These are phyloP conservation scores for Tricholauxania praeusta DNA, from an alignment of 2,888 invertebrate genomes.

Conservation along the genomic window DNA sequence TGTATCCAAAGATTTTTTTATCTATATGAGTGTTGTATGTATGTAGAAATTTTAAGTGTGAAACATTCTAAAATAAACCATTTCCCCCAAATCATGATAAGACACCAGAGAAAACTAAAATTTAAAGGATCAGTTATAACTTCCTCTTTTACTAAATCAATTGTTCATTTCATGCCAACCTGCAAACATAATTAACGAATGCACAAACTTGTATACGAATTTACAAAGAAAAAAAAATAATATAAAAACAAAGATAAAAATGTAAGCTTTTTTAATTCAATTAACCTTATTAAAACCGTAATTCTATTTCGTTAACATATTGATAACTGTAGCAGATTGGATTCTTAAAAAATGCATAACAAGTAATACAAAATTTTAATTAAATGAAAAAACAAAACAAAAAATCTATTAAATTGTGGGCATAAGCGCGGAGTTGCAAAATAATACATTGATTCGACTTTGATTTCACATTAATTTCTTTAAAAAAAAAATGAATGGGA, in stretches of 20 bases:
- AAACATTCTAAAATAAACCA: background rate
- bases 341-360: too few relatives aligned
- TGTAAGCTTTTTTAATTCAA: constrained; percentile 1
- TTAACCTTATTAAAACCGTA: constrained; percentile 5
- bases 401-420: too few relatives aligned
- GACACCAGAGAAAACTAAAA: background rate
- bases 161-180: constrained; percentile 2
- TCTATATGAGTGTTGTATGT: constrained; percentile 5
- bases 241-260: too few relatives aligned
- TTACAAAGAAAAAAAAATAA: too few relatives aligned
- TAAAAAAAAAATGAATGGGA: too few relatives aligned
- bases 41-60: constrained; percentile 5
- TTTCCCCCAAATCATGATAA: constrained; percentile 1
- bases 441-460: too few relatives aligned
- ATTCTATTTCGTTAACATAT: background rate
- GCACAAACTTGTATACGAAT: too few relatives aligned
- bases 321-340: background rate
- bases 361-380: too few relatives aligned
- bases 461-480: too few relatives aligned
- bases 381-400: too few relatives aligned
- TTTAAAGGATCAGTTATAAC: background rate
- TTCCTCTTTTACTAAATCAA: background rate
- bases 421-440: too few relatives aligned
- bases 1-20: background rate
- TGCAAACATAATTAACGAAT: too few relatives aligned